Percentiles rank a stretch among this genome's conserved stretches.
These are phyloP conservation scores for Crocuta crocuta DNA, from an alignment of 2,113 vertebrate genomes.

Conservation along the genomic window DNA sequence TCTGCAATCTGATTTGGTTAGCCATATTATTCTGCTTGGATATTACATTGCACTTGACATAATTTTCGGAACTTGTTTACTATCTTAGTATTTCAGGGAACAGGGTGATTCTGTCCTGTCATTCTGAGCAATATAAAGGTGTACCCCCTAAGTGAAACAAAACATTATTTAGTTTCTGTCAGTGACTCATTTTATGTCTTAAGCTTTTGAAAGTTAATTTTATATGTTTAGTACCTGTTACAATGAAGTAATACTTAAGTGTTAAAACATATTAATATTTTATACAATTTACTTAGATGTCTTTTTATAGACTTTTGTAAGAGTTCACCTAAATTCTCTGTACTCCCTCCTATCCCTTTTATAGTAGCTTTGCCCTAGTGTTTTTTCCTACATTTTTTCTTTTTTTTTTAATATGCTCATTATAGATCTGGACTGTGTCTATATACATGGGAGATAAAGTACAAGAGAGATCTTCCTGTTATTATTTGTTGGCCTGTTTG, in stretches of 20 bases:
- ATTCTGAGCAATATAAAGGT: not conserved
- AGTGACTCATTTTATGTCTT: not conserved
- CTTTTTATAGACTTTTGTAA: constrained; percentile 23
- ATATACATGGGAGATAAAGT: not conserved
- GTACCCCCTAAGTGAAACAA: not conserved
- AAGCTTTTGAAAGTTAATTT: not conserved
- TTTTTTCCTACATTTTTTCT: not conserved
- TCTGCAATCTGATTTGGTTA: not conserved
- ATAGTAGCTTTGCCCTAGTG: not conserved
- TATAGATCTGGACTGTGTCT: not conserved
- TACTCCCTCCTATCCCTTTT: not conserved
- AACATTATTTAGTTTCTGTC: not conserved
- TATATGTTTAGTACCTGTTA: not conserved
- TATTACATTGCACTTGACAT: not conserved
- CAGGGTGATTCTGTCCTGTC: not conserved
- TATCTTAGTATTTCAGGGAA: not conserved
- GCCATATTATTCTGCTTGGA: not conserved
- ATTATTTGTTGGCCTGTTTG: not conserved
- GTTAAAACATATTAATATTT: not conserved
- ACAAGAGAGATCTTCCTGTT: not conserved
- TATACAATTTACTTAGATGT: not conserved
- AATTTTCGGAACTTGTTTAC: constrained; percentile 11
- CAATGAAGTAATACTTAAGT: not conserved
- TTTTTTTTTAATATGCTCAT: not conserved
- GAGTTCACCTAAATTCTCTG: not conserved